Evolutionary conservation across 2,888 invertebrate species (phyloP).

Genomic region (Drosophila borealis): DNA sequence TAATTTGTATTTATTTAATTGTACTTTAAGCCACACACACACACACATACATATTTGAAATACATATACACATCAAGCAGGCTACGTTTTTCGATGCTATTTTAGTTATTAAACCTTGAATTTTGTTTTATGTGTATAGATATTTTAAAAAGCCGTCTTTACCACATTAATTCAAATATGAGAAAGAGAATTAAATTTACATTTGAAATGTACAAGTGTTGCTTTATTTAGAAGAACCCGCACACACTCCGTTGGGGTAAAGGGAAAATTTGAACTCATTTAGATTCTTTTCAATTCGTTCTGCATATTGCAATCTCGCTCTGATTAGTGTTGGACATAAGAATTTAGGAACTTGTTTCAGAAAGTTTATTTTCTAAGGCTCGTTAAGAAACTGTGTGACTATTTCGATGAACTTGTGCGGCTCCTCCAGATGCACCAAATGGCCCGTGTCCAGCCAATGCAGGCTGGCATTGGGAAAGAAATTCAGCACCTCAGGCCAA

Average conservation of each 20-base stretch:
- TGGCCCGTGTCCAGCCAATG: slow-evolving; percentile 91
- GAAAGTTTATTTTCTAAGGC: neutral
- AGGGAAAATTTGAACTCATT: no score
- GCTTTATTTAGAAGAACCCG: neutral
- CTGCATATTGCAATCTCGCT: slow-evolving; percentile 31
- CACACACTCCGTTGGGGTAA: neutral
- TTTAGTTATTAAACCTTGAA: neutral
- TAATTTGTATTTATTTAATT: slow-evolving; percentile 59
- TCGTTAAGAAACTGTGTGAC: slow-evolving; percentile 84
- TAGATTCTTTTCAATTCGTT: neutral
- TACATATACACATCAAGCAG: slow-evolving; percentile 23
- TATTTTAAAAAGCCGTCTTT: slow-evolving; percentile 47
- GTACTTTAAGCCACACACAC: slow-evolving; percentile 45
- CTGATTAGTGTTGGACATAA: slow-evolving; percentile 12
- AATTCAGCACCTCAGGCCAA: slow-evolving; percentile 86
- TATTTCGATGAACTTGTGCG: slow-evolving; percentile 85
- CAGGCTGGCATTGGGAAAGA: slow-evolving; percentile 88
- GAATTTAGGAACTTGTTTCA: neutral
- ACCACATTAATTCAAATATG: slow-evolving; percentile 48
- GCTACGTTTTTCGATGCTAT: slow-evolving; percentile 1
- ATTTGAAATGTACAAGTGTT: slow-evolving; percentile 62
- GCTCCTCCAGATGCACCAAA: slow-evolving; percentile 97
- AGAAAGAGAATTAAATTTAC: slow-evolving; percentile 68
- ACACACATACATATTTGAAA: slow-evolving; percentile 22
- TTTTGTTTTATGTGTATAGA: slow-evolving; percentile 34